Evolutionary conservation across 1,140 invertebrate species (phyloP).

Genomic region (Atopsyche davidsoni): DNA sequence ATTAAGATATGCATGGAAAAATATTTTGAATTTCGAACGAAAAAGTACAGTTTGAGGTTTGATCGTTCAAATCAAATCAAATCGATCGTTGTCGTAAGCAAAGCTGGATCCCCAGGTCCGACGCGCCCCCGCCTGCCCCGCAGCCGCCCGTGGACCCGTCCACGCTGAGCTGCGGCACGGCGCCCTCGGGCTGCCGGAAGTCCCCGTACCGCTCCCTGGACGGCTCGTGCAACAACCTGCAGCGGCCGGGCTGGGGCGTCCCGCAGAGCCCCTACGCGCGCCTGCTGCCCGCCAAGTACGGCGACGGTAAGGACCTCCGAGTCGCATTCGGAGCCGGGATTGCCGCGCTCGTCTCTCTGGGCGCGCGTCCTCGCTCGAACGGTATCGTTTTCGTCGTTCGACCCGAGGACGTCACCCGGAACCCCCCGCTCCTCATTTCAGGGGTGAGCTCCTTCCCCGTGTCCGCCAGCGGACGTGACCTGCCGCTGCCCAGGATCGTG

Average conservation of each 20-base stretch:
- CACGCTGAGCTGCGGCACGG: constrained; percentile 23
- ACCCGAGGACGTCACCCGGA: too few relatives aligned
- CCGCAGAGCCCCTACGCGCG: constrained; percentile 62
- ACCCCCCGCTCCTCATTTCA: too few relatives aligned
- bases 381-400: too few relatives aligned
- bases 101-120: too few relatives aligned
- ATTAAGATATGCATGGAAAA: too few relatives aligned
- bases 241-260: constrained; percentile 64
- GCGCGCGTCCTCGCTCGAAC: too few relatives aligned
- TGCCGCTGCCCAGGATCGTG: constrained; percentile 66
- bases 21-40: too few relatives aligned
- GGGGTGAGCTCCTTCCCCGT: constrained; percentile 59
- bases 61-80: too few relatives aligned
- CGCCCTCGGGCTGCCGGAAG: constrained; percentile 30
- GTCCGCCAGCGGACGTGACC: constrained; percentile 52
- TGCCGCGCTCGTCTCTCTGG: too few relatives aligned
- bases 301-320: constrained; percentile 70
- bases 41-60: too few relatives aligned
- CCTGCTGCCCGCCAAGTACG: constrained; percentile 73
- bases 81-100: too few relatives aligned
- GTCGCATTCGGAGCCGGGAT: too few relatives aligned
- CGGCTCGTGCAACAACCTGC: constrained; percentile 80
- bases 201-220: constrained; percentile 68
- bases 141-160: constrained; percentile 21
- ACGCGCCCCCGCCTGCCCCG: not conserved